These are phyloP conservation scores for Gadopsis bispinosus DNA, from an alignment of 2,797 vertebrate species.

Conservation along the genomic window DNA sequence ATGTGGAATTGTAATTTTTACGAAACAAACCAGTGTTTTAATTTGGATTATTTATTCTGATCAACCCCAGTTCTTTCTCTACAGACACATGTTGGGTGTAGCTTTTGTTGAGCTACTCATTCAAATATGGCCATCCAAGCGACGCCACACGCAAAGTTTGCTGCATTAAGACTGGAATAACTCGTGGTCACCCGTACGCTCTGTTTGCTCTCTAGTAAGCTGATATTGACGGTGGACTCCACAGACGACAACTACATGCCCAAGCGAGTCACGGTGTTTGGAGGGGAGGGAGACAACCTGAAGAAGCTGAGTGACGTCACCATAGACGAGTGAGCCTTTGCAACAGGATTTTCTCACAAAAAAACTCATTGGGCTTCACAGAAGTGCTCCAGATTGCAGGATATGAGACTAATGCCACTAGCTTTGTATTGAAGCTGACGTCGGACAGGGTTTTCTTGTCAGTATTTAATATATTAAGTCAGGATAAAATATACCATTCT, in stretches of 20 bases:
- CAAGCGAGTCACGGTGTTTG: conserved; percentile 91
- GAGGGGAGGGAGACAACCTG: conserved; percentile 93
- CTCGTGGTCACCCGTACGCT: not conserved
- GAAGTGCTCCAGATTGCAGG: not conserved
- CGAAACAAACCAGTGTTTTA: not conserved
- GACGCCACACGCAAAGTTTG: no score
- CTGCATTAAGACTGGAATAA: not conserved
- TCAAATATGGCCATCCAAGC: not conserved
- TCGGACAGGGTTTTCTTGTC: not conserved
- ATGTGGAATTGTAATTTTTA: not conserved
- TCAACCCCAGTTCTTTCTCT: not conserved
- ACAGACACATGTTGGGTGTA: not conserved
- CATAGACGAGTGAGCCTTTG: conserved; percentile 92
- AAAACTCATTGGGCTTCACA: not conserved
- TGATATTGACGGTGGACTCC: conserved; percentile 94
- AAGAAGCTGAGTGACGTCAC: conserved; percentile 94
- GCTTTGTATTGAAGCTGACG: not conserved
- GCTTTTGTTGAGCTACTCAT: not conserved
- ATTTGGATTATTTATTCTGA: not conserved
- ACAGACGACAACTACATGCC: conserved; percentile 99
- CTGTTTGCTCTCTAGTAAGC: conserved; percentile 84
- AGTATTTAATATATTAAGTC: not conserved
- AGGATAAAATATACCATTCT: not conserved
- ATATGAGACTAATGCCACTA: not conserved
- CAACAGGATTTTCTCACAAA: not conserved